Conservation (phyloP, 2,797 vertebrate genomes). For the Sebastes iracundus region DNA sequence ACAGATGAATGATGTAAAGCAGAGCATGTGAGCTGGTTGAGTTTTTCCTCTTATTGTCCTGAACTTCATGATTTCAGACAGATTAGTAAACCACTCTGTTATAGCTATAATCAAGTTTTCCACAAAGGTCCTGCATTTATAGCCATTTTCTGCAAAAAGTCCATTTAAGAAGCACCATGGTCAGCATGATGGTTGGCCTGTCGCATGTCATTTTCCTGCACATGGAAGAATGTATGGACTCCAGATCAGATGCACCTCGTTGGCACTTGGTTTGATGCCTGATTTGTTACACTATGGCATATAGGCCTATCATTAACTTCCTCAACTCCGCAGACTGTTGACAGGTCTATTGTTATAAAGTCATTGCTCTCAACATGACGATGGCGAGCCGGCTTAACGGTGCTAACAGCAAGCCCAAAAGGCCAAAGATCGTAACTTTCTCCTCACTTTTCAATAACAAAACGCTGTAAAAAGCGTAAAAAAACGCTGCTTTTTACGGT, state of each 20-base stretch:
- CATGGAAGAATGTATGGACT: background rate
- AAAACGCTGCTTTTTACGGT: too few species aligned
- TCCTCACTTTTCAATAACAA: too few species aligned
- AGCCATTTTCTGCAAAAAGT: background rate
- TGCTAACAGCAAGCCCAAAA: too few species aligned
- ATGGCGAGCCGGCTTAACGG: too few species aligned
- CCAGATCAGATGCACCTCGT: constrained; percentile 18
- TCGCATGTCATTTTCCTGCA: background rate
- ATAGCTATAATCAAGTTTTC: constrained; percentile 17
- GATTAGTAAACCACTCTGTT: constrained; percentile 31
- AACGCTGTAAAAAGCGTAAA: too few species aligned
- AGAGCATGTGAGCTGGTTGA: background rate
- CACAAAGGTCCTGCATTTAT: background rate
- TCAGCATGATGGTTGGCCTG: constrained; percentile 3
- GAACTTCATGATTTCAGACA: constrained; percentile 21
- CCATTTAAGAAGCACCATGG: background rate
- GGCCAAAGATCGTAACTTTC: too few species aligned
- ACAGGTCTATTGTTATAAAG: background rate
- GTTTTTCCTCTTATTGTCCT: constrained; percentile 29
- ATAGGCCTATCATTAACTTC: constrained; percentile 1
- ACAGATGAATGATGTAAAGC: constrained; percentile 32
- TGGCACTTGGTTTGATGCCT: constrained; percentile 4
- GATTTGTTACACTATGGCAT: constrained; percentile 11
- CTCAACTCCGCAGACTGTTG: background rate
- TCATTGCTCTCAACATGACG: too few species aligned